Conservation (phyloP, 1,140 invertebrate genomes). For the silkworm (Bombyx mori) region DNA sequence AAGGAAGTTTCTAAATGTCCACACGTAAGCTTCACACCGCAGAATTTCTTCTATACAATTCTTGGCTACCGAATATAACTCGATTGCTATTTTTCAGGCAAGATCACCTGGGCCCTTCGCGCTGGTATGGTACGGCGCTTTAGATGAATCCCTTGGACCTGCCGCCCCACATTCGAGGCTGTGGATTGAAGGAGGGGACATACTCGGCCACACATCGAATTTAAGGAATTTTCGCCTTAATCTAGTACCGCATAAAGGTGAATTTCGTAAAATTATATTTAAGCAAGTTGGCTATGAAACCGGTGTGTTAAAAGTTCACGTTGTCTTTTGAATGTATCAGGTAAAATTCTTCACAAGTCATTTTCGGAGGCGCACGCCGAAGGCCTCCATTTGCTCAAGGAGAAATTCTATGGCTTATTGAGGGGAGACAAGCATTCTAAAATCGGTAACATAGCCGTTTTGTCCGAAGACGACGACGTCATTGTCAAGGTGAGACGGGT, state of each 20-base stretch:
- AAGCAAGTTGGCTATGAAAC: not conserved
- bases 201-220: constrained; percentile 83
- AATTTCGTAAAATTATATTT: not conserved
- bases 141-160: constrained; percentile 79
- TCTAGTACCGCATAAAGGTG: constrained; percentile 48
- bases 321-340: constrained; percentile 23
- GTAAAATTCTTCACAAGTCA: constrained; percentile 79
- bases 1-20: no score
- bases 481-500: constrained; percentile 40
- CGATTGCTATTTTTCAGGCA: constrained; percentile 9
- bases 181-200: constrained; percentile 65
- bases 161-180: constrained; percentile 72
- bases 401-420: constrained; percentile 81
- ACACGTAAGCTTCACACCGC: no score
- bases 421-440: constrained; percentile 72
- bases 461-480: constrained; percentile 76
- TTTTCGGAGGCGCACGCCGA: constrained; percentile 80
- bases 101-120: constrained; percentile 71
- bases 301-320: not conserved
- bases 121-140: constrained; percentile 83
- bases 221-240: constrained; percentile 82
- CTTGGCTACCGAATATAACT: not conserved
- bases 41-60: not conserved
- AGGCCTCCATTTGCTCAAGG: constrained; percentile 83
- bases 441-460: constrained; percentile 69